Percentiles rank a stretch among this genome's conserved stretches.
These are phyloP conservation scores for Deilephila porcellus DNA, from an alignment of 2,888 invertebrate genomes.

Conservation along the genomic window DNA sequence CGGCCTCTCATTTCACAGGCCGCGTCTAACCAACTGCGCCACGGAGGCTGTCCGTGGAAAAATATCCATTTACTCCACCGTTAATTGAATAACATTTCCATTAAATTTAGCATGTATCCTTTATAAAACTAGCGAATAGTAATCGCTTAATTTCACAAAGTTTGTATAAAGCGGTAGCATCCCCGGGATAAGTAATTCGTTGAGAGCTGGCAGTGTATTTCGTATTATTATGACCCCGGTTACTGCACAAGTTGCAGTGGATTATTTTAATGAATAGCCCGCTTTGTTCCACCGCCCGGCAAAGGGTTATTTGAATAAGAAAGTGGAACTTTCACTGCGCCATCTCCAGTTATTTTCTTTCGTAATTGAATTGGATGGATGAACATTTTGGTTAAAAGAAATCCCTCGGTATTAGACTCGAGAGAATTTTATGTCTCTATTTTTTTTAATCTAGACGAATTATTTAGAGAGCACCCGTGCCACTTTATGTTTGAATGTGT, in stretches of 20 bases:
- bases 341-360: conserved; percentile 67
- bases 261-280: conserved; percentile 77
- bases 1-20: no score
- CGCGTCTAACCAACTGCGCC: no score
- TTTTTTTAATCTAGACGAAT: conserved; percentile 9
- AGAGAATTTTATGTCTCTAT: conserved; percentile 27
- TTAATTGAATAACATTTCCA: no score
- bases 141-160: conserved; percentile 1
- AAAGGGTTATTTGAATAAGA: conserved; percentile 78
- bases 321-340: conserved; percentile 69
- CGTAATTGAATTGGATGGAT: conserved; percentile 77
- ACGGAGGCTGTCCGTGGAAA: no score
- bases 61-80: no score
- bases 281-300: conserved; percentile 69
- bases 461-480: conserved; percentile 9
- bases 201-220: conserved; percentile 43
- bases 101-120: no score
- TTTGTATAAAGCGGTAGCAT: conserved; percentile 35
- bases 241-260: conserved; percentile 55
- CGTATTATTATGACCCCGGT: conserved; percentile 52
- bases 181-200: conserved; percentile 46
- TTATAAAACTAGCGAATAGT: neutral
- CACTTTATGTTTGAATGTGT: conserved; percentile 29
- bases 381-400: conserved; percentile 57
- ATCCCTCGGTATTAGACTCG: conserved; percentile 47